These are phyloP conservation scores for Mus spicilegus DNA, from an alignment of 2,113 vertebrate species.

Conservation along the genomic window DNA sequence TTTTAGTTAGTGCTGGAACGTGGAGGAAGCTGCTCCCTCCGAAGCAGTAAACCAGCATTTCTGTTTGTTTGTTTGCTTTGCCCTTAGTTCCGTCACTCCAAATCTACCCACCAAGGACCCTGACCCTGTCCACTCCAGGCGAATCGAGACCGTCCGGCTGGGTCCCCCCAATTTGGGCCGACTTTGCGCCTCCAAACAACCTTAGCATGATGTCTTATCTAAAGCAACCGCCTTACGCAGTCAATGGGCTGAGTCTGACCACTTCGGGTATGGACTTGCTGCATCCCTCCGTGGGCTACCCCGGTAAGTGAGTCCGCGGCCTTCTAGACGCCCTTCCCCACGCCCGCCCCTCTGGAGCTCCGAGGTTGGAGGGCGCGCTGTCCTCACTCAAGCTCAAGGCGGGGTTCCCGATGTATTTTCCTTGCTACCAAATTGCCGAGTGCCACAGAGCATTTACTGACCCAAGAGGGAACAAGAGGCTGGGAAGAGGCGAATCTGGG, in stretches of 20 bases:
- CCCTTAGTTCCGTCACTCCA: constrained; percentile 74
- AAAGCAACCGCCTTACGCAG: constrained; percentile 98
- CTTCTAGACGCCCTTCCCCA: background rate
- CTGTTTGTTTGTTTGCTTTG: constrained; percentile 78
- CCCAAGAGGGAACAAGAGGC: background rate
- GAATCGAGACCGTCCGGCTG: constrained; percentile 88
- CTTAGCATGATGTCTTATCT: constrained; percentile 99
- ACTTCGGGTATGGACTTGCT: constrained; percentile 98
- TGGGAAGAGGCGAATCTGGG: background rate
- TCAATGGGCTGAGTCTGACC: constrained; percentile 98
- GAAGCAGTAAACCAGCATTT: constrained; percentile 77
- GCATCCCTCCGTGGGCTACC: constrained; percentile 98
- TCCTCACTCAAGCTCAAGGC: background rate
- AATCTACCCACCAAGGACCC: constrained; percentile 76
- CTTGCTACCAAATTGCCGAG: background rate
- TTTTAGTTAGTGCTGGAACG: constrained; percentile 79
- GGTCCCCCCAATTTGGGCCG: constrained; percentile 83
- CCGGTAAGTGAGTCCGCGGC: constrained; percentile 89
- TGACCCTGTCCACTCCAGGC: constrained; percentile 68
- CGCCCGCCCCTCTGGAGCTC: background rate
- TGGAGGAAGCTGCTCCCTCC: constrained; percentile 76
- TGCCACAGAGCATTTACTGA: background rate
- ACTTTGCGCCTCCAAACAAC: constrained; percentile 85
- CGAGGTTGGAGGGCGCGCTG: background rate
- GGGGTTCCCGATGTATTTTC: constrained; percentile 4